A percentile compares a stretch with the other conserved stretches of the same genome.
Evolutionary conservation across 2,888 invertebrate genomes (phyloP).

Genomic region (Apocheima hispidaria): DNA sequence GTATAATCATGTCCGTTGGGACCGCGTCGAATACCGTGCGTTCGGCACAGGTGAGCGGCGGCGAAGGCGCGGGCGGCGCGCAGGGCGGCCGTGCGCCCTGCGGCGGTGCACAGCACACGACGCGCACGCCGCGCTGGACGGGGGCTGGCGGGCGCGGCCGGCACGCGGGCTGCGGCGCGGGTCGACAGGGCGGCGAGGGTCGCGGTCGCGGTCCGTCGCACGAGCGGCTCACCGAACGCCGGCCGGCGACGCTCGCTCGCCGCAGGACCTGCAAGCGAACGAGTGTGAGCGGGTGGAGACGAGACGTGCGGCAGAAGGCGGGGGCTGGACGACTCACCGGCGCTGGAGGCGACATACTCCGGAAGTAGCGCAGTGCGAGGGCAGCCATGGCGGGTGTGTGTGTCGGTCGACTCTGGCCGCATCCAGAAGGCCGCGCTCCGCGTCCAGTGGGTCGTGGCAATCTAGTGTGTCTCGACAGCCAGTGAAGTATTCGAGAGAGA

Average conservation of each 20-base stretch:
- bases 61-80: constrained; percentile 26
- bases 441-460: neutral
- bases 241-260: constrained; percentile 16
- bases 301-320: constrained; percentile 1
- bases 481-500: too few species aligned
- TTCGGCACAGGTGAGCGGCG: constrained; percentile 38
- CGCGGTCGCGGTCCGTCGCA: constrained; percentile 39
- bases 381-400: constrained; percentile 19
- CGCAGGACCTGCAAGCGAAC: constrained; percentile 26
- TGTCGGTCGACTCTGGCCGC: constrained; percentile 36
- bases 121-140: constrained; percentile 42
- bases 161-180: constrained; percentile 42
- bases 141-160: constrained; percentile 28
- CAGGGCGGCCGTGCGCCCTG: constrained; percentile 52
- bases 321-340: neutral
- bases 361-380: constrained; percentile 16
- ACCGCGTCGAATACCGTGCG: too few species aligned
- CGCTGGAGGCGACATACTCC: neutral
- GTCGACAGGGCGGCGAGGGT: constrained; percentile 37
- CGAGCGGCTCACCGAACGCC: constrained; percentile 33
- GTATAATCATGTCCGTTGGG: too few species aligned
- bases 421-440: constrained; percentile 23
- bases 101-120: constrained; percentile 55
- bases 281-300: neutral
- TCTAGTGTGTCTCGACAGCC: constrained; percentile 3